Percentiles rank a stretch among this genome's conserved stretches.
Evolutionary conservation across 2,113 vertebrate species (phyloP).

Genomic region (Prinia subflava): DNA sequence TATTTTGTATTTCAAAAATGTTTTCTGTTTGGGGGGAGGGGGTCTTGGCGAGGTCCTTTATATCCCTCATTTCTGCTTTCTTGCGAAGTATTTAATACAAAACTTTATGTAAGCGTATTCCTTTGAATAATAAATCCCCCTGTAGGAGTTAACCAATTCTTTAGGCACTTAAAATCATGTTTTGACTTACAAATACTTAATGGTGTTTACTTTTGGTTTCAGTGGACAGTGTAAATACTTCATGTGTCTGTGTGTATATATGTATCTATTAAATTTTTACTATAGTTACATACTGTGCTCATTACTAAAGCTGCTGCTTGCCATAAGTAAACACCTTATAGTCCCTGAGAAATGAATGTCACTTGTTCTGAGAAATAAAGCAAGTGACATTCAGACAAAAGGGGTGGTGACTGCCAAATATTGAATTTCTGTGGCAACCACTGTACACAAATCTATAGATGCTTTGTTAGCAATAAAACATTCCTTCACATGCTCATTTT

Average conservation of each 20-base stretch:
- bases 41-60: not conserved
- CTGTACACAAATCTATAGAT: not conserved
- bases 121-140: not conserved
- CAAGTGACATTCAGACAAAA: slow-evolving; percentile 30
- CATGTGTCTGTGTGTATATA: not conserved
- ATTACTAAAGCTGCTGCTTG: slow-evolving; percentile 14
- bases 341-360: slow-evolving; percentile 11
- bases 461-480: not conserved
- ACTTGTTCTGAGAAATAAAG: not conserved
- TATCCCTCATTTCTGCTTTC: slow-evolving; percentile 6
- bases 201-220: slow-evolving; percentile 36
- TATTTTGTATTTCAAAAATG: slow-evolving; percentile 2
- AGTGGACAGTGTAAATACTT: not conserved
- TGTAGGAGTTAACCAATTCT: not conserved
- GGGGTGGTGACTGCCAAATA: not conserved
- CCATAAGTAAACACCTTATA: slow-evolving; percentile 36
- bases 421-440: not conserved
- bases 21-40: not conserved
- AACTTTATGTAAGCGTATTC: not conserved
- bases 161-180: not conserved
- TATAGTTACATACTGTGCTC: not conserved
- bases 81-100: slow-evolving; percentile 39
- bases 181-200: not conserved
- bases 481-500: slow-evolving; percentile 20
- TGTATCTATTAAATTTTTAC: not conserved